These are phyloP conservation scores for Callimorpha dominula DNA, from an alignment of 2,888 invertebrate species.

Conservation along the genomic window DNA sequence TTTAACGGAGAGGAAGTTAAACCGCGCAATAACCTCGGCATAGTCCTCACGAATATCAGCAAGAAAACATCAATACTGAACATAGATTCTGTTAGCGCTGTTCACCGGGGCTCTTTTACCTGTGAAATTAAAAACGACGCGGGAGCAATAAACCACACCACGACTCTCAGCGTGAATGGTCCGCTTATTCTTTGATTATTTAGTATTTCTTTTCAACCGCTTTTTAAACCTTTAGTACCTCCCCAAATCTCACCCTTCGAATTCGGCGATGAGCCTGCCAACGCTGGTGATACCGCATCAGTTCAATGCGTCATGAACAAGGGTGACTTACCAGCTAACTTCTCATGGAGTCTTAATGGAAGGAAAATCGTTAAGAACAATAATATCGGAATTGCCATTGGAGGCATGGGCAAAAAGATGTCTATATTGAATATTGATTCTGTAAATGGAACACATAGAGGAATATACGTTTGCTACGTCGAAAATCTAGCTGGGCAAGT, in stretches of 20 bases:
- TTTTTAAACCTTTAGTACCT: slow-evolving; percentile 84
- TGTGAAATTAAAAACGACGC: slow-evolving; percentile 89
- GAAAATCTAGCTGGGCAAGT: slow-evolving; percentile 89
- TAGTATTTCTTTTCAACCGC: slow-evolving; percentile 51
- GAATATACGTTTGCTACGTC: slow-evolving; percentile 91
- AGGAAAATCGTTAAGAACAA: slow-evolving; percentile 84
- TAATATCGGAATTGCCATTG: slow-evolving; percentile 86
- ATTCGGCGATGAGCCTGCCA: slow-evolving; percentile 90
- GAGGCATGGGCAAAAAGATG: slow-evolving; percentile 88
- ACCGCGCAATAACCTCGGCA: slow-evolving; percentile 85
- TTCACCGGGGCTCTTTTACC: slow-evolving; percentile 89
- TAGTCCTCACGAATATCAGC: slow-evolving; percentile 87
- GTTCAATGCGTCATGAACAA: slow-evolving; percentile 91
- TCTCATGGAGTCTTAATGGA: slow-evolving; percentile 90
- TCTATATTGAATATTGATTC: slow-evolving; percentile 90
- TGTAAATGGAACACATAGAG: slow-evolving; percentile 90
- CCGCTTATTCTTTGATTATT: slow-evolving; percentile 62
- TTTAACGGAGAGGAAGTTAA: slow-evolving; percentile 84
- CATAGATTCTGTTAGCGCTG: slow-evolving; percentile 88
- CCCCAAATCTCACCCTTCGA: slow-evolving; percentile 90
- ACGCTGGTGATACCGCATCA: slow-evolving; percentile 91
- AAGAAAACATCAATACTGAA: slow-evolving; percentile 89
- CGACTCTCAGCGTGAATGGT: slow-evolving; percentile 88
- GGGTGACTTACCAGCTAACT: slow-evolving; percentile 92
- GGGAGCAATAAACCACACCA: slow-evolving; percentile 87